Evolutionary conservation across 2,888 invertebrate genomes (phyloP).

Genomic region (Sipha maydis): DNA sequence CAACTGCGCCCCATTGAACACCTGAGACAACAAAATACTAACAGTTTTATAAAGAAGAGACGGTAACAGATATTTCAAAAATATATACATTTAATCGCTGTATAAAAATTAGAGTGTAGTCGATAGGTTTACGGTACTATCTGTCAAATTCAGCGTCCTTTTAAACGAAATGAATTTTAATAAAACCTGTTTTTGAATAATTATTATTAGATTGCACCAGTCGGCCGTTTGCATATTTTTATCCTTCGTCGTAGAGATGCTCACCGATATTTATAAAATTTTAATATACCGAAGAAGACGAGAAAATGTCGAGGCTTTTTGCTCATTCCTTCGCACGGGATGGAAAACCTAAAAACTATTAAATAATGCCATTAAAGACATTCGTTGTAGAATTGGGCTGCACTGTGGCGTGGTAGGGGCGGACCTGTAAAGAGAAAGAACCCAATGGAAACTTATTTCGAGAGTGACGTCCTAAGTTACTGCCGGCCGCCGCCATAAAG

Average conservation of each 20-base stretch:
- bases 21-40: background rate
- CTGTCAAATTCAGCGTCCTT: background rate
- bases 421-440: background rate
- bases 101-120: background rate
- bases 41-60: background rate
- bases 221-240: conserved; percentile 25
- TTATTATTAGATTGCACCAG: conserved; percentile 27
- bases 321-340: background rate
- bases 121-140: background rate
- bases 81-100: background rate
- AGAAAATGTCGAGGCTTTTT: conserved; percentile 16
- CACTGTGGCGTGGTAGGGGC: background rate
- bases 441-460: conserved; percentile 54
- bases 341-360: conserved; percentile 45
- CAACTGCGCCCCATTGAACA: background rate
- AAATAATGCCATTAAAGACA: conserved; percentile 51
- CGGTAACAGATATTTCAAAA: background rate
- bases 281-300: conserved; percentile 31
- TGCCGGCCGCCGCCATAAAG: conserved; percentile 51
- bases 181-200: conserved; percentile 47
- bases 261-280: conserved; percentile 39
- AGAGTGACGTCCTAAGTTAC: conserved; percentile 57
- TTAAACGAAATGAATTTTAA: conserved; percentile 19
- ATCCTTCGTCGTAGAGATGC: background rate
- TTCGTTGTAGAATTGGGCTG: conserved; percentile 40